These are phyloP conservation scores for Temnothorax curvispinosus DNA, from an alignment of 1,140 invertebrate genomes.

Conservation along the genomic window DNA sequence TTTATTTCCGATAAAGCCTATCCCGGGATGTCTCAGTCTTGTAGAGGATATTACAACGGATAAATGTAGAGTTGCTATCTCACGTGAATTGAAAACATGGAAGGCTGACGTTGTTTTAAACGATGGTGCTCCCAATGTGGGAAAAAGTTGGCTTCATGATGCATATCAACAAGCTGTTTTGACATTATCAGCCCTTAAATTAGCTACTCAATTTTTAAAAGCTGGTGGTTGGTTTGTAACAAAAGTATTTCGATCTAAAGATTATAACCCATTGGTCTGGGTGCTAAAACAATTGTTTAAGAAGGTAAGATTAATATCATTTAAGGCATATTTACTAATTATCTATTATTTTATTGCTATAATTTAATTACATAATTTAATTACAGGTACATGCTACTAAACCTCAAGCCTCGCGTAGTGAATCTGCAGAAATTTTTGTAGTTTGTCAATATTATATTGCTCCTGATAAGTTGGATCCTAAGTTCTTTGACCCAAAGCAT, in stretches of 20 bases:
- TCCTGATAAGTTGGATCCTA: slow-evolving; percentile 97
- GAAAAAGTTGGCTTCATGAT: slow-evolving; percentile 98
- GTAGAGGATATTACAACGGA: slow-evolving; percentile 99
- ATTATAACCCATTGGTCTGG: slow-evolving; percentile 98
- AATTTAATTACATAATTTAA: not conserved
- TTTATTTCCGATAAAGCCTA: slow-evolving; percentile 97
- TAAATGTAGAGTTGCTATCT: slow-evolving; percentile 92
- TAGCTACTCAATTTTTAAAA: slow-evolving; percentile 96
- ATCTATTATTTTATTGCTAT: not conserved
- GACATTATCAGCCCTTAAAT: slow-evolving; percentile 96
- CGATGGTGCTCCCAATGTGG: slow-evolving; percentile 99
- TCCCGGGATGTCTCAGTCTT: slow-evolving; percentile 95
- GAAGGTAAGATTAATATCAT: slow-evolving; percentile 85
- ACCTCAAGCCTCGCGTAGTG: slow-evolving; percentile 98
- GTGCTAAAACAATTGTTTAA: slow-evolving; percentile 98
- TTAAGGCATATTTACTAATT: not conserved
- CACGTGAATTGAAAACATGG: slow-evolving; percentile 96
- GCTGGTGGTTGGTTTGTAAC: slow-evolving; percentile 99
- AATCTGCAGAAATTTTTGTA: slow-evolving; percentile 99
- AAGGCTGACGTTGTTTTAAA: slow-evolving; percentile 98
- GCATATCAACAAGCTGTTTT: slow-evolving; percentile 97
- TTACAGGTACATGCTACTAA: slow-evolving; percentile 96
- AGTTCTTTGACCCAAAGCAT: slow-evolving; percentile 97
- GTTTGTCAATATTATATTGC: slow-evolving; percentile 98
- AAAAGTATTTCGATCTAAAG: slow-evolving; percentile 99